Conservation (phyloP, 2,888 invertebrate genomes). For the Cotesia congregata region DNA sequence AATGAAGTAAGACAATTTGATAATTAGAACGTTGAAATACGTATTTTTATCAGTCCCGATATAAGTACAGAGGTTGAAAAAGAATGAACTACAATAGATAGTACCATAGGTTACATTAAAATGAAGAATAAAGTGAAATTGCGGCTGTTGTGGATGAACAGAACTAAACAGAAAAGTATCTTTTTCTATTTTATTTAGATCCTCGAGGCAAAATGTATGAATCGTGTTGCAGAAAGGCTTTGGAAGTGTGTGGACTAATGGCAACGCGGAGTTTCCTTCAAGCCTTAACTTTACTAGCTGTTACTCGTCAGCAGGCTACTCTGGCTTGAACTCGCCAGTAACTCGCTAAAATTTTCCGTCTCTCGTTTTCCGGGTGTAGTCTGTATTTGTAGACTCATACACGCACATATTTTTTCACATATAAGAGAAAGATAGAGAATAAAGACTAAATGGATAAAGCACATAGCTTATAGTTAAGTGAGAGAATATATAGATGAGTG, state of each 20-base stretch:
- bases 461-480: not conserved
- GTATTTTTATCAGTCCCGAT: too few relatives aligned
- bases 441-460: slow-evolving; percentile 15
- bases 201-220: slow-evolving; percentile 67
- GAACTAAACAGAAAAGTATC: not conserved
- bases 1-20: too few relatives aligned
- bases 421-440: slow-evolving; percentile 38
- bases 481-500: slow-evolving; percentile 36
- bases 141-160: not conserved
- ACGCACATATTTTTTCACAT: slow-evolving; percentile 31
- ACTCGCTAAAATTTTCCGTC: slow-evolving; percentile 48
- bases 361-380: slow-evolving; percentile 40
- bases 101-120: not conserved
- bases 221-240: slow-evolving; percentile 68
- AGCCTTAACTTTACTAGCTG: slow-evolving; percentile 63
- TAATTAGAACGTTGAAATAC: too few relatives aligned
- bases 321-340: slow-evolving; percentile 41
- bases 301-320: not conserved
- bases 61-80: not conserved
- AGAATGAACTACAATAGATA: not conserved
- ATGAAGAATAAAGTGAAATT: slow-evolving; percentile 49
- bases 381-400: slow-evolving; percentile 16
- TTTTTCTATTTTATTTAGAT: slow-evolving; percentile 60
- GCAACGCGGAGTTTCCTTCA: slow-evolving; percentile 58
- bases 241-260: slow-evolving; percentile 65